phyloP scores from a whole-genome alignment of 1,140 invertebrate genomes.

The Metopolophium dirhodum region DNA sequence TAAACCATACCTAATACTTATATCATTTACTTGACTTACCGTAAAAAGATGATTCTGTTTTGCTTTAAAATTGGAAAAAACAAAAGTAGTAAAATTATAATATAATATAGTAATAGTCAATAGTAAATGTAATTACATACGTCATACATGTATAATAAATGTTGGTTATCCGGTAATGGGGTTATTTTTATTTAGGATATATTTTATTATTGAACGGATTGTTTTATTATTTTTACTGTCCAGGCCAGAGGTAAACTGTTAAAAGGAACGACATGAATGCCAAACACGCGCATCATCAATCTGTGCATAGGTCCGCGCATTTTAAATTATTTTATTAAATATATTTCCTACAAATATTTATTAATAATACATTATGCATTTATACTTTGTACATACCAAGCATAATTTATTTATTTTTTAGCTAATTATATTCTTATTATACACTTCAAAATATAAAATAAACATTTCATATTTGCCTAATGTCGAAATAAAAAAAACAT shows the following conservation, averaged over 20 bases:
- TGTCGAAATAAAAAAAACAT: background rate
- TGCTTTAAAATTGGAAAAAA: background rate
- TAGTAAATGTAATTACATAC: no score
- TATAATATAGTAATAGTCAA: no score
- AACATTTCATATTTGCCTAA: constrained; percentile 12
- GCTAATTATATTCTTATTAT: background rate
- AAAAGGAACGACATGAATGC: background rate
- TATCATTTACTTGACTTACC: background rate
- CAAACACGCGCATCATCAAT: background rate
- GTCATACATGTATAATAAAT: background rate
- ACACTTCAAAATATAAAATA: background rate
- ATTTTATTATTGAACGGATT: background rate
- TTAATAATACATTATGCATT: background rate
- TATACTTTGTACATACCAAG: background rate
- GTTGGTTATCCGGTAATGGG: background rate
- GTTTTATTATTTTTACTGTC: background rate
- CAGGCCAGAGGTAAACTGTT: background rate
- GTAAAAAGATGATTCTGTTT: background rate
- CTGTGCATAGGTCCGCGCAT: background rate
- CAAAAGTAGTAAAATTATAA: no score
- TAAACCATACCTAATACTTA: background rate
- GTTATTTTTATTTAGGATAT: background rate
- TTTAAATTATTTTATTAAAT: background rate
- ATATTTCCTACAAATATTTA: background rate
- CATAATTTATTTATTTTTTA: background rate